Conservation (phyloP, 2,797 vertebrate genomes). For the Falco cherrug region DNA sequence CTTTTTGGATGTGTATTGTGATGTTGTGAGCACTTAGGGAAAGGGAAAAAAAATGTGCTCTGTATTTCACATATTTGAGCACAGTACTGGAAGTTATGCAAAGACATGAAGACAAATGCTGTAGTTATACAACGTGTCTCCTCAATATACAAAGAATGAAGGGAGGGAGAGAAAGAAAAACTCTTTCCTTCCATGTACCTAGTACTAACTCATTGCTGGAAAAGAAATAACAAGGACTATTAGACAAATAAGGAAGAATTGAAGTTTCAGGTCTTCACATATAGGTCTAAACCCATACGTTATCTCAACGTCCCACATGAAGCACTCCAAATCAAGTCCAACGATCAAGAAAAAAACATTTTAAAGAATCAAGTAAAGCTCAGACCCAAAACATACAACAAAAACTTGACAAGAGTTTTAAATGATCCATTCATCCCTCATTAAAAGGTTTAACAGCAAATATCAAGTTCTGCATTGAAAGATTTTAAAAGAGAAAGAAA, state of each 20-base stretch:
- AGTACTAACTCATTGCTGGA: neutral
- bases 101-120: neutral
- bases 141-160: neutral
- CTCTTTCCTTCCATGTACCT: neutral
- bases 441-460: neutral
- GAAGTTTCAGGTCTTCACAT: neutral
- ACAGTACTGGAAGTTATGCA: neutral
- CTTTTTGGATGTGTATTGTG: neutral
- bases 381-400: neutral
- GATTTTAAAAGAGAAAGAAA: neutral
- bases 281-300: neutral
- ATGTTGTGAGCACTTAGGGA: neutral
- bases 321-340: neutral
- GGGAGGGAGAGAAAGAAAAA: neutral
- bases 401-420: neutral
- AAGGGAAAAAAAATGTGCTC: neutral
- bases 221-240: neutral
- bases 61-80: neutral
- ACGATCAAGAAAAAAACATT: neutral
- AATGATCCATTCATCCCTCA: neutral
- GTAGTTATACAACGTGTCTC: too few species aligned
- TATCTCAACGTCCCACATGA: neutral
- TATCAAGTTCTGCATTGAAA: neutral
- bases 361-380: neutral
- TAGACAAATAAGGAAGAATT: neutral